A percentile compares a stretch with the other conserved stretches of the same genome.
Evolutionary conservation across 2,888 invertebrate genomes (phyloP).

Genomic region (Campopleginae sp.): DNA sequence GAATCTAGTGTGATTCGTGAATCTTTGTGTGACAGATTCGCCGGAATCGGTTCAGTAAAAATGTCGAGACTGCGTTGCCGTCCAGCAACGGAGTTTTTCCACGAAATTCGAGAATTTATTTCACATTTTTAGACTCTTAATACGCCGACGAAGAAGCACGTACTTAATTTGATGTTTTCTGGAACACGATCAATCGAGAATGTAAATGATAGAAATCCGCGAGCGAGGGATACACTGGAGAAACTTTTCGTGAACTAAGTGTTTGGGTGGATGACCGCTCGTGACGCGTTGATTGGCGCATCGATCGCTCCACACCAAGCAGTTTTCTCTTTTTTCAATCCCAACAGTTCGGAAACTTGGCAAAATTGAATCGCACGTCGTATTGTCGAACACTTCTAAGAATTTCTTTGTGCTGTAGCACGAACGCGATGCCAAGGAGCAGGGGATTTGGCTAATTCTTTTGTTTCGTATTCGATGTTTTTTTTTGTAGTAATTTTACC

Average conservation of each 20-base stretch:
- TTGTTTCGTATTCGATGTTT: background rate
- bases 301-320: background rate
- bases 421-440: background rate
- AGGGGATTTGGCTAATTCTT: background rate
- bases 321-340: background rate
- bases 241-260: background rate
- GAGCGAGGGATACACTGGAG: too few relatives aligned
- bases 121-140: too few relatives aligned
- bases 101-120: too few relatives aligned
- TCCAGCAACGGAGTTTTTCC: background rate
- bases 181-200: too few relatives aligned
- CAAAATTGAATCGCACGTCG: background rate
- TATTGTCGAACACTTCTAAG: background rate
- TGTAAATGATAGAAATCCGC: too few relatives aligned
- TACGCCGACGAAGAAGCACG: too few relatives aligned
- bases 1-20: background rate
- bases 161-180: too few relatives aligned
- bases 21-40: background rate
- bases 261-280: slow-evolving; percentile 7
- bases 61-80: background rate
- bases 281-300: slow-evolving; percentile 5
- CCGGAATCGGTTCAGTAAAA: background rate
- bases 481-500: background rate
- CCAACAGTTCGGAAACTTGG: background rate
- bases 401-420: background rate